phyloP scores from a whole-genome alignment of 2,797 vertebrate species.

The Bradypodion pumilum region DNA sequence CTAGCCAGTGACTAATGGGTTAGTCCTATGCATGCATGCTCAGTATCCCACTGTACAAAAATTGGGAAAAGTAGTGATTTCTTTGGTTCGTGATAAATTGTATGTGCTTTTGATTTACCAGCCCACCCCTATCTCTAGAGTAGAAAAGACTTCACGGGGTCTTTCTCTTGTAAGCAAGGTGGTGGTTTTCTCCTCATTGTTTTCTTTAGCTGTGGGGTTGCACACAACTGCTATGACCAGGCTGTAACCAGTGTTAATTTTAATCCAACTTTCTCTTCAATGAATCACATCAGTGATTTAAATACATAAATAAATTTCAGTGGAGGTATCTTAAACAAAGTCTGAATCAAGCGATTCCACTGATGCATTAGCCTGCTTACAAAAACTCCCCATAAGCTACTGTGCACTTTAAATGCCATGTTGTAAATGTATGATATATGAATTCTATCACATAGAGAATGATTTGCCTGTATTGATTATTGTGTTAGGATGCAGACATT shows the following conservation, averaged over 20 bases:
- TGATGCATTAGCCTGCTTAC: background rate
- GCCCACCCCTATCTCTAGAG: background rate
- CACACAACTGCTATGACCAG: background rate
- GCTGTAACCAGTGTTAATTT: background rate
- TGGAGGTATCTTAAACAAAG: background rate
- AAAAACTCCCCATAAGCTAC: background rate
- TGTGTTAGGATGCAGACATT: background rate
- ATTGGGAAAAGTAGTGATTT: background rate
- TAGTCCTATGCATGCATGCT: background rate
- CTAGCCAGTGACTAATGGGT: background rate
- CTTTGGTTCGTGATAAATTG: background rate
- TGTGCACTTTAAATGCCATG: background rate
- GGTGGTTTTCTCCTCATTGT: background rate
- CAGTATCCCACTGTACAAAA: background rate
- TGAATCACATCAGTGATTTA: background rate
- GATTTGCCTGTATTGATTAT: background rate
- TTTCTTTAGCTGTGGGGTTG: background rate
- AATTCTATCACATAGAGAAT: background rate
- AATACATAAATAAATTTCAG: slow-evolving; percentile 4
- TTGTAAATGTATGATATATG: background rate
- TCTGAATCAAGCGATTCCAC: background rate
- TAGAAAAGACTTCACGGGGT: background rate
- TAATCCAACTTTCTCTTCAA: background rate
- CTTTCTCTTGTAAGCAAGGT: background rate
- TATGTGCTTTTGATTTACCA: background rate